phyloP scores from a whole-genome alignment of 1,140 invertebrate species.

The Brachionus calyciflorus region DNA sequence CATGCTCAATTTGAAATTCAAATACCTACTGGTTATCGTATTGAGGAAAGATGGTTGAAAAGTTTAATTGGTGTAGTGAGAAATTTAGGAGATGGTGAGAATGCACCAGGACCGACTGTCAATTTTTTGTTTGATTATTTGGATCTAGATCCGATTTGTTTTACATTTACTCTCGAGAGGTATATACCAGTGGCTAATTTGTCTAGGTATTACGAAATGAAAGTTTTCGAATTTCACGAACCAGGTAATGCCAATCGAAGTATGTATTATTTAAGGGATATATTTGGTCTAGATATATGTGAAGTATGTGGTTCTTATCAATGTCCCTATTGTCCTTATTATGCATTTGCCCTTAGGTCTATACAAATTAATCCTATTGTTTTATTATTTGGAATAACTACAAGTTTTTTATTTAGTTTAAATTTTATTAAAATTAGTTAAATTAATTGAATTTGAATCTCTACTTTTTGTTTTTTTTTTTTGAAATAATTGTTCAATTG shows the following conservation, averaged over 20 bases:
- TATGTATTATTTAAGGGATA: slow-evolving; percentile 81
- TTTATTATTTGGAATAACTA: neutral
- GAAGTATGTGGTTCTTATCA: slow-evolving; percentile 97
- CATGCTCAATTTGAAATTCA: slow-evolving; percentile 85
- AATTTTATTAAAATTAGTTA: neutral
- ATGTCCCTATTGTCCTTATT: slow-evolving; percentile 84
- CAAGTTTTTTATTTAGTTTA: neutral
- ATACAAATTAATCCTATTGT: neutral
- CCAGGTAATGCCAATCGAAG: slow-evolving; percentile 89
- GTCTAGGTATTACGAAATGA: slow-evolving; percentile 81
- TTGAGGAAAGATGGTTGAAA: slow-evolving; percentile 40
- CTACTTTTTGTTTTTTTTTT: neutral
- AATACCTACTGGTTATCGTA: slow-evolving; percentile 81
- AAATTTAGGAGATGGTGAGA: slow-evolving; percentile 46
- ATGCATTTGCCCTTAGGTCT: slow-evolving; percentile 46
- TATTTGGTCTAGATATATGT: slow-evolving; percentile 89
- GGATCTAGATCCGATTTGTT: slow-evolving; percentile 72
- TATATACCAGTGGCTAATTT: slow-evolving; percentile 95
- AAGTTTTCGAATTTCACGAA: slow-evolving; percentile 92
- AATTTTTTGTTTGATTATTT: slow-evolving; percentile 37
- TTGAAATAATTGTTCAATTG: no score
- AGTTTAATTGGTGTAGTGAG: neutral
- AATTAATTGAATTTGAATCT: no score
- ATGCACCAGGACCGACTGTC: neutral
- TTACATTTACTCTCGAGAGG: slow-evolving; percentile 84